Conservation (phyloP, 1,140 invertebrate genomes). For the Apis dorsata region DNA sequence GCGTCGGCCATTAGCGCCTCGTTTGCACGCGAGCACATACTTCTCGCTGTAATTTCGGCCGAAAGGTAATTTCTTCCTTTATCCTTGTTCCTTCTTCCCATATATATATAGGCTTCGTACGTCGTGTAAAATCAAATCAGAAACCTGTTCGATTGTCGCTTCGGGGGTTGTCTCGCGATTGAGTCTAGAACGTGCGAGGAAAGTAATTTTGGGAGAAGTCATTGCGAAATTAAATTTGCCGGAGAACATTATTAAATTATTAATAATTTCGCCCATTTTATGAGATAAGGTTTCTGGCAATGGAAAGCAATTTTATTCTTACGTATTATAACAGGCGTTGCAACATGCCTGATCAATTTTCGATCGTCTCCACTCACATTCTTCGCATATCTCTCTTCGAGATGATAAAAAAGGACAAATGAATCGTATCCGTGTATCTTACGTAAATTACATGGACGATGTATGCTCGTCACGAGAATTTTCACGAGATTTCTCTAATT, state of each 20-base stretch:
- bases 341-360: not conserved
- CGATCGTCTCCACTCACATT: not conserved
- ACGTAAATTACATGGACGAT: slow-evolving; percentile 47
- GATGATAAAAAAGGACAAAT: not conserved
- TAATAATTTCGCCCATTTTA: too few species aligned
- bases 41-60: slow-evolving; percentile 56
- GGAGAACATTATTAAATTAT: too few species aligned
- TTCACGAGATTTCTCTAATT: slow-evolving; percentile 41
- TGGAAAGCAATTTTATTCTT: not conserved
- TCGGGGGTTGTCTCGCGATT: not conserved
- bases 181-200: too few species aligned
- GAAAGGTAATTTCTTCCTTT: slow-evolving; percentile 53
- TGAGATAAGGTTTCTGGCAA: too few species aligned
- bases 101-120: slow-evolving; percentile 11
- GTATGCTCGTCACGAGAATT: slow-evolving; percentile 25
- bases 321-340: too few species aligned
- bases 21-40: slow-evolving; percentile 47
- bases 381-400: not conserved
- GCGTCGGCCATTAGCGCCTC: slow-evolving; percentile 53
- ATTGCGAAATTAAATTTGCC: too few species aligned
- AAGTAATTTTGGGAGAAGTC: not conserved
- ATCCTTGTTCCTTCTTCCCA: slow-evolving; percentile 1
- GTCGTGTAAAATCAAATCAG: slow-evolving; percentile 34
- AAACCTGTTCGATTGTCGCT: slow-evolving; percentile 25
- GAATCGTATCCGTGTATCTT: slow-evolving; percentile 1